Evolutionary conservation across 2,797 vertebrate species (phyloP).

Genomic region (Gymnothorax javanicus): DNA sequence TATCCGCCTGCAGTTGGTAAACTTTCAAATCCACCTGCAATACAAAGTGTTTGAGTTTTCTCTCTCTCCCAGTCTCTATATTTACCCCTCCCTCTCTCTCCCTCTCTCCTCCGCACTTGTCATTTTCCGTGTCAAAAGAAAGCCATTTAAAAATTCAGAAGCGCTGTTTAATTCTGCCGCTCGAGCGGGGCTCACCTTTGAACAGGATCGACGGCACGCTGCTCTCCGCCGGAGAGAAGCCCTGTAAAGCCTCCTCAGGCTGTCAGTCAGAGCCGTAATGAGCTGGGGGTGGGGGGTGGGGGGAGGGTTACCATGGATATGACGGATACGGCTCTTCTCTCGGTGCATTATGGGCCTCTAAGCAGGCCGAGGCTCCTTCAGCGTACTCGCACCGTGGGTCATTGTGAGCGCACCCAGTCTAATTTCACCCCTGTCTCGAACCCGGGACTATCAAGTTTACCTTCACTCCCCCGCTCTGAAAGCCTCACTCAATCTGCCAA

Average conservation of each 20-base stretch:
- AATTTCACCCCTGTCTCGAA: not conserved
- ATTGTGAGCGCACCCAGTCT: not conserved
- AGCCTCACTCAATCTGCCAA: not conserved
- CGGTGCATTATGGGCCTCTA: constrained; percentile 31
- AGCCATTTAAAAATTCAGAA: constrained; percentile 36
- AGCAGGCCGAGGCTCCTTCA: constrained; percentile 40
- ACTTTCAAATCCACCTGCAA: constrained; percentile 36
- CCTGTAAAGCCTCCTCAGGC: constrained; percentile 4
- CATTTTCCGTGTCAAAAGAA: constrained; percentile 35
- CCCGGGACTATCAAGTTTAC: not conserved
- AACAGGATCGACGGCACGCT: not conserved
- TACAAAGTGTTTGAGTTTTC: constrained; percentile 28
- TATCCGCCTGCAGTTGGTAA: constrained; percentile 35
- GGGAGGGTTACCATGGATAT: constrained; percentile 44
- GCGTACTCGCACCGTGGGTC: not conserved
- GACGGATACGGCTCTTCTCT: constrained; percentile 45
- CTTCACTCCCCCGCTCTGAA: not conserved
- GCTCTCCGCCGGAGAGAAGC: not conserved
- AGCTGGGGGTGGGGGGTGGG: not conserved
- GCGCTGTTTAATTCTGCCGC: constrained; percentile 28
- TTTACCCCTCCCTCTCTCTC: not conserved
- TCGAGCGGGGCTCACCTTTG: constrained; percentile 30
- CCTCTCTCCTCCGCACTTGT: constrained; percentile 21
- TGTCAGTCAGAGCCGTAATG: constrained; percentile 31
- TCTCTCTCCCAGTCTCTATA: not conserved